phyloP scores from a whole-genome alignment of 1,140 invertebrate species.

The Lutraria rhynchaena region DNA sequence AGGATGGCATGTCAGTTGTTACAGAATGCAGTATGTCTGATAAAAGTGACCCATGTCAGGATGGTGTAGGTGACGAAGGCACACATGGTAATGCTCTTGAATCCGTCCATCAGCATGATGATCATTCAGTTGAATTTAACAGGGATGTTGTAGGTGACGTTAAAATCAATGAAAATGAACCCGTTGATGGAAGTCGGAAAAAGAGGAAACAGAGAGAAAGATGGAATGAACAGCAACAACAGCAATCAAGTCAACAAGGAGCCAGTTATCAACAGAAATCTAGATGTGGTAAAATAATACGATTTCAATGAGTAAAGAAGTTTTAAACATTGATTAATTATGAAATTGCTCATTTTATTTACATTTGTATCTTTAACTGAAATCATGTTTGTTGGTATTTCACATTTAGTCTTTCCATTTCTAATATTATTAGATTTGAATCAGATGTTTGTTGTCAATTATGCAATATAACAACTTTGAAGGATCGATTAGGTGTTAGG shows the following conservation, averaged over 20 bases:
- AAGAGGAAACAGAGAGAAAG: slow-evolving; percentile 44
- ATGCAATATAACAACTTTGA: too few species aligned
- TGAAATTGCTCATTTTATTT: too few species aligned
- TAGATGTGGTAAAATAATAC: not conserved
- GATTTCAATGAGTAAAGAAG: too few species aligned
- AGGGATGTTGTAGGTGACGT: not conserved
- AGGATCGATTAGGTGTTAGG: too few species aligned
- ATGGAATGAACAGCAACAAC: slow-evolving; percentile 27
- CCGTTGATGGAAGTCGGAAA: slow-evolving; percentile 47
- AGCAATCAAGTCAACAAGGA: not conserved
- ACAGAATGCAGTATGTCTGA: not conserved
- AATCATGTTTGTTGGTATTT: too few species aligned
- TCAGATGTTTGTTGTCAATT: too few species aligned
- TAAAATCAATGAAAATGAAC: not conserved
- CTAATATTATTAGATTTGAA: too few species aligned
- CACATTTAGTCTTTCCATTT: too few species aligned
- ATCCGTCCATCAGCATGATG: not conserved
- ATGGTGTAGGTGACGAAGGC: not conserved
- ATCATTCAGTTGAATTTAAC: too few species aligned
- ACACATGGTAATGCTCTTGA: not conserved
- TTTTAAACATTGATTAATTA: too few species aligned
- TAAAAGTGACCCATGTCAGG: not conserved
- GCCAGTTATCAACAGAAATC: not conserved
- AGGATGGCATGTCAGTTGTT: too few species aligned
- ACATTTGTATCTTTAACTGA: too few species aligned